Conservation (phyloP, 2,797 vertebrate species). For the Pipistrellus nathusii region DNA sequence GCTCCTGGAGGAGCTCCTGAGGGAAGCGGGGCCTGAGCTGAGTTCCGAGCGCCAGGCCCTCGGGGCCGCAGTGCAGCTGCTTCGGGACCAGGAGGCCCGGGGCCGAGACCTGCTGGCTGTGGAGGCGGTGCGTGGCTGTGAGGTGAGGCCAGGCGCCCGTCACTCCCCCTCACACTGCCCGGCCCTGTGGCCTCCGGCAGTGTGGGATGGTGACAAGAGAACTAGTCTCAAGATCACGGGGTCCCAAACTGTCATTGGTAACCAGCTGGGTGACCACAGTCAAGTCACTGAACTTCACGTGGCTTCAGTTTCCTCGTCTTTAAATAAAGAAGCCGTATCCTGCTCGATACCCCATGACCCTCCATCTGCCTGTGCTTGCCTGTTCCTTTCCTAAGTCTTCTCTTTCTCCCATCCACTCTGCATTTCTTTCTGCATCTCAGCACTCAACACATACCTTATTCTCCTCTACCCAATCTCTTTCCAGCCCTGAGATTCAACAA, state of each 20-base stretch:
- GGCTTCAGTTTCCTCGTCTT: background rate
- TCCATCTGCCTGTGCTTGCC: background rate
- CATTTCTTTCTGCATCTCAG: background rate
- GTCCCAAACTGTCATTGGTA: background rate
- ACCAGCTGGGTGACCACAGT: background rate
- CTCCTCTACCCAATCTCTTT: background rate
- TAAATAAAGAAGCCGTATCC: background rate
- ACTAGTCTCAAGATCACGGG: background rate
- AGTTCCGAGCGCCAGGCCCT: conserved; percentile 85
- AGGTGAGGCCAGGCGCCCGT: conserved; percentile 88
- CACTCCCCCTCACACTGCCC: background rate
- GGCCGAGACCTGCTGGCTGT: conserved; percentile 94
- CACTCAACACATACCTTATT: background rate
- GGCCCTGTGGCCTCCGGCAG: background rate
- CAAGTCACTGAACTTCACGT: conserved; percentile 4
- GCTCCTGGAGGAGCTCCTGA: conserved; percentile 92
- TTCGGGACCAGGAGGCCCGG: conserved; percentile 91
- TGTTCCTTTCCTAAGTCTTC: background rate
- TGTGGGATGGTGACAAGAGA: background rate
- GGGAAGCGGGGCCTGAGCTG: conserved; percentile 89
- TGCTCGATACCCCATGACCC: background rate
- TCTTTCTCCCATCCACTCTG: background rate
- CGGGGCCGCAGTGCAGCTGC: conserved; percentile 91
- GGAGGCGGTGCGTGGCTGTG: conserved; percentile 94
- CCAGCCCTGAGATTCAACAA: background rate